Percentiles rank a stretch among this genome's conserved stretches.
phyloP scores from a whole-genome alignment of 2,888 invertebrate species.

The Biston stratarius region DNA sequence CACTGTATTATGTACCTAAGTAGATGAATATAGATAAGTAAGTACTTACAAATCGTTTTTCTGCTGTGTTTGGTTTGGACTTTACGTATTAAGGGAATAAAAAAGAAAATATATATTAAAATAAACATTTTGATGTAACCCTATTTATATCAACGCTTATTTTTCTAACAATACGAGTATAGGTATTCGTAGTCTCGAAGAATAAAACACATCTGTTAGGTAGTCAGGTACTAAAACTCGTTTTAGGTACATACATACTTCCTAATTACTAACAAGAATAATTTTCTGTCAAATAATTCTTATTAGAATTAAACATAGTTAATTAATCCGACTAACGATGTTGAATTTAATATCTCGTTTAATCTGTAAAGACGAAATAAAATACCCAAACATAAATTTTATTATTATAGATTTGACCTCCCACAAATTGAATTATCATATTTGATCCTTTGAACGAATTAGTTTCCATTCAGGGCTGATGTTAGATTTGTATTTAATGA shows the following conservation, averaged over 20 bases:
- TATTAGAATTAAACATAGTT: conserved; percentile 10
- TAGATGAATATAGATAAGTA: no score
- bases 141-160: no score
- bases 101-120: no score
- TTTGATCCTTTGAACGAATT: conserved; percentile 72
- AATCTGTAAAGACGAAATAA: conserved; percentile 19
- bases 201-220: no score
- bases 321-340: conserved; percentile 30
- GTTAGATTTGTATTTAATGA: conserved; percentile 79
- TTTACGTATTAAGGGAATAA: no score
- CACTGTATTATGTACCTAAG: background rate
- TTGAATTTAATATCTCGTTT: conserved; percentile 18
- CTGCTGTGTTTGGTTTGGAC: no score
- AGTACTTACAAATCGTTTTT: no score
- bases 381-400: conserved; percentile 34
- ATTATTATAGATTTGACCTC: conserved; percentile 50
- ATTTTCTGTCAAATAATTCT: background rate
- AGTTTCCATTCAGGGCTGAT: conserved; percentile 72
- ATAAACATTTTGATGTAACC: no score
- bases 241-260: no score
- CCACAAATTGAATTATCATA: conserved; percentile 76
- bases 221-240: no score
- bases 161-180: no score
- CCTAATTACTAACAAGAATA: background rate
- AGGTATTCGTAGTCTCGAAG: no score